A percentile compares a stretch with the other conserved stretches of the same genome.
Conservation (phyloP, 2,797 vertebrate genomes). For the Tapera naevia region DNA sequence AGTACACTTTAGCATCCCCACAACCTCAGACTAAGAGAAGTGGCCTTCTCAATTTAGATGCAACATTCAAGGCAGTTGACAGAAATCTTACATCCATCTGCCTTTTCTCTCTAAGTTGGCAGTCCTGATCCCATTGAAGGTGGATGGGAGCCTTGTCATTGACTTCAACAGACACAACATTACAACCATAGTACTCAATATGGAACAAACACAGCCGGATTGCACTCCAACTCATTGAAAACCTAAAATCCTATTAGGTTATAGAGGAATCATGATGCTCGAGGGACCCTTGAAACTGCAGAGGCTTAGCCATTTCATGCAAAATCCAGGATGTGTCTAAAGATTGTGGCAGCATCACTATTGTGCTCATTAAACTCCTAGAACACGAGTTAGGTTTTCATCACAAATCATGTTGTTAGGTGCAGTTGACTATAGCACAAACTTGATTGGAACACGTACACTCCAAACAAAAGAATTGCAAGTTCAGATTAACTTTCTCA, state of each 20-base stretch:
- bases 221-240: constrained; percentile 14
- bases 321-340: constrained; percentile 6
- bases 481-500: constrained; percentile 13
- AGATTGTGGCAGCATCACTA: not conserved
- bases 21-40: constrained; percentile 18
- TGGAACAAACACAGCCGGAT: constrained; percentile 29
- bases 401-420: not conserved
- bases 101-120: constrained; percentile 1
- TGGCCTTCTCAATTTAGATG: constrained; percentile 26
- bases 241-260: constrained; percentile 33
- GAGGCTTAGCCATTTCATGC: not conserved
- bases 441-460: constrained; percentile 1
- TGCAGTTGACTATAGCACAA: not conserved
- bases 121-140: constrained; percentile 18
- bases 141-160: constrained; percentile 1
- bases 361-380: not conserved
- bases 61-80: constrained; percentile 33
- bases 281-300: constrained; percentile 22
- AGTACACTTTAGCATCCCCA: constrained; percentile 5
- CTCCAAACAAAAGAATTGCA: constrained; percentile 11
- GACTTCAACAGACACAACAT: not conserved
- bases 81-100: constrained; percentile 16
- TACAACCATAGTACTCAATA: not conserved
- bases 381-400: not conserved
- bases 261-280: constrained; percentile 1